Percentiles rank a stretch among this genome's conserved stretches.
Evolutionary conservation across 2,888 invertebrate genomes (phyloP).

Genomic region (Tridacna crocea): DNA sequence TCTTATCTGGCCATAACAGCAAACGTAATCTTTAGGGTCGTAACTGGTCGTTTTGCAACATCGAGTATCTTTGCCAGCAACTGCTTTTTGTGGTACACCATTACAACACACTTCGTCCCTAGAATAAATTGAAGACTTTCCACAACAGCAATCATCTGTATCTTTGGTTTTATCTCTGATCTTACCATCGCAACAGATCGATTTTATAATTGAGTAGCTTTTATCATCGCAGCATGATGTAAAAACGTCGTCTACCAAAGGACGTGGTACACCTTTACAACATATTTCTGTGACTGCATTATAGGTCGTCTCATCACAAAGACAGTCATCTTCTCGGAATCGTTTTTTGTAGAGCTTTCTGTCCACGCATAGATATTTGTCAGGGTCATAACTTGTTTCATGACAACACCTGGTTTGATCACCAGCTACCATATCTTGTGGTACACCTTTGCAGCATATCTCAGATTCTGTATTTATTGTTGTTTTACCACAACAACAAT

Average conservation of each 20-base stretch:
- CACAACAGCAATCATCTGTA: conserved; percentile 53
- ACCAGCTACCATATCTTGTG: conserved; percentile 37
- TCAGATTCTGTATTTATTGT: conserved; percentile 38
- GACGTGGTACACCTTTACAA: conserved; percentile 37
- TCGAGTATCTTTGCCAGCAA: conserved; percentile 35
- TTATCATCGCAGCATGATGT: conserved; percentile 49
- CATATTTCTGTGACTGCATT: conserved; percentile 56
- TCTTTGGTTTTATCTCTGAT: conserved; percentile 39
- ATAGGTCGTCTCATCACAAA: conserved; percentile 44
- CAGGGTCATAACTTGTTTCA: conserved; percentile 37
- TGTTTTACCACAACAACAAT: conserved; percentile 49
- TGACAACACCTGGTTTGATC: conserved; percentile 49
- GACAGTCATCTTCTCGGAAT: conserved; percentile 51
- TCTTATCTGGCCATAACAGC: conserved; percentile 48
- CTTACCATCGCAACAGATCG: conserved; percentile 51
- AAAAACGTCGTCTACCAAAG: conserved; percentile 31
- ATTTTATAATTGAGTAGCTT: conserved; percentile 31
- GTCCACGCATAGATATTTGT: conserved; percentile 34
- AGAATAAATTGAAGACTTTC: conserved; percentile 46
- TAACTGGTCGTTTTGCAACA: conserved; percentile 43
- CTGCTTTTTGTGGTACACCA: conserved; percentile 35
- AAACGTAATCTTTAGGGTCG: conserved; percentile 39
- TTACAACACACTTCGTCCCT: conserved; percentile 47
- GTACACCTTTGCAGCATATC: conserved; percentile 48
- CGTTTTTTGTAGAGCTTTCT: conserved; percentile 30